Evolutionary conservation across 2,797 vertebrate genomes (phyloP).

Genomic region (Parauchenoglanis punctatus): DNA sequence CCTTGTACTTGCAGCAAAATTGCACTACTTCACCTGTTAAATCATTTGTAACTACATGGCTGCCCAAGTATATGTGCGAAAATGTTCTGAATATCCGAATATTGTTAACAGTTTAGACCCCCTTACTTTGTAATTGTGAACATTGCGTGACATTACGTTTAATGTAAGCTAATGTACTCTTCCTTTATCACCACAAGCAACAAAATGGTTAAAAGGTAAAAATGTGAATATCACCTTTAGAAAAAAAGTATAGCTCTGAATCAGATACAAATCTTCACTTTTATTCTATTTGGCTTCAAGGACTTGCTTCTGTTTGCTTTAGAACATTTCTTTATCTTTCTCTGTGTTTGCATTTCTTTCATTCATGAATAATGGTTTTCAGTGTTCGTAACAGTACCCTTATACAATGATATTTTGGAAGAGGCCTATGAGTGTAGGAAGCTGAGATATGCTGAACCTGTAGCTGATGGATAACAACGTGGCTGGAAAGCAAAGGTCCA

Average conservation of each 20-base stretch:
- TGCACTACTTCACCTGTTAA: conserved; percentile 26
- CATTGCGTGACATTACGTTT: neutral
- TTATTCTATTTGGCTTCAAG: neutral
- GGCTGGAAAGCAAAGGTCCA: conserved; percentile 3
- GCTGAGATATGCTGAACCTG: conserved; percentile 11
- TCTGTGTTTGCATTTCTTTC: neutral
- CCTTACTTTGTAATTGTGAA: neutral
- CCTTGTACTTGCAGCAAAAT: conserved; percentile 13
- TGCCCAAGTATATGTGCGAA: neutral
- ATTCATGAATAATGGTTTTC: neutral
- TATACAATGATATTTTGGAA: neutral
- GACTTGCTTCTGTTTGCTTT: neutral
- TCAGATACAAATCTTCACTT: neutral
- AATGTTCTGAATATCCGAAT: neutral
- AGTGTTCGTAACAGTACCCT: neutral
- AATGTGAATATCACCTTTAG: neutral
- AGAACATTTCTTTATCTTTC: neutral
- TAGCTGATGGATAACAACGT: neutral
- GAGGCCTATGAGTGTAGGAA: conserved; percentile 9
- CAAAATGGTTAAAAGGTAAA: neutral
- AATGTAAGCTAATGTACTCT: neutral
- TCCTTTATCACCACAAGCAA: neutral
- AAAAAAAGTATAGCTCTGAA: neutral
- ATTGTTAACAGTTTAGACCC: neutral
- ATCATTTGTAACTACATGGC: conserved; percentile 4